These are phyloP conservation scores for Tiliqua scincoides DNA, from an alignment of 2,113 vertebrate genomes.

Conservation along the genomic window DNA sequence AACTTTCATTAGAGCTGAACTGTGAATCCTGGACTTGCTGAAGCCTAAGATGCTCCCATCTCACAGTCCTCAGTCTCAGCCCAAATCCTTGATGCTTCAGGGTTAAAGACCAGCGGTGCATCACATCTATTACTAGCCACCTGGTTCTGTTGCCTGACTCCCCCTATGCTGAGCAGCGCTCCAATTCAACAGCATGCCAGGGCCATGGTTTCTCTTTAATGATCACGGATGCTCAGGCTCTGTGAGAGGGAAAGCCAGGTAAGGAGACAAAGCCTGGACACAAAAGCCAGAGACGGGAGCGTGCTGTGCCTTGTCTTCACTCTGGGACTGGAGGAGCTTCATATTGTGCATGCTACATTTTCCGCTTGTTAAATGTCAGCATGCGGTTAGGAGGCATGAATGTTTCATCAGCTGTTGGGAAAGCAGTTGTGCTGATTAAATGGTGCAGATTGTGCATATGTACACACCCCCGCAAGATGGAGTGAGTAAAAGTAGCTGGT, in stretches of 20 bases:
- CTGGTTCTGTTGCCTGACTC: not conserved
- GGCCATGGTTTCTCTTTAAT: not conserved
- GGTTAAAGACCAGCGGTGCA: not conserved
- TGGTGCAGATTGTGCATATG: accelerated
- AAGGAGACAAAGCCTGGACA: slow-evolving; percentile 4
- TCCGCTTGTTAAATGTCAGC: slow-evolving; percentile 51
- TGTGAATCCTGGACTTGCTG: not conserved
- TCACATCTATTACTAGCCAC: not conserved
- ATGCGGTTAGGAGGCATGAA: slow-evolving; percentile 54
- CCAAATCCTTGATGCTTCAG: not conserved
- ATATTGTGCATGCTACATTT: not conserved
- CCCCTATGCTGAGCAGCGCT: not conserved
- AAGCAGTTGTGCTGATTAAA: slow-evolving; percentile 58
- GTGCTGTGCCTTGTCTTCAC: slow-evolving; percentile 7
- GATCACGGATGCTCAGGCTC: not conserved
- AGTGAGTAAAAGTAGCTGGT: not conserved
- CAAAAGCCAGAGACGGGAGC: slow-evolving; percentile 4
- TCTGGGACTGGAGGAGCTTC: not conserved
- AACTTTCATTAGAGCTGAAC: not conserved
- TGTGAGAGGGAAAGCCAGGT: not conserved
- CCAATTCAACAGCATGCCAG: not conserved
- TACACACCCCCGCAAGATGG: not conserved
- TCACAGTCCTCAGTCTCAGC: not conserved
- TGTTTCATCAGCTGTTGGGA: slow-evolving; percentile 64
- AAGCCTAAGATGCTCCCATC: not conserved